phyloP scores from a whole-genome alignment of 2,888 invertebrate species.

The Agonopterix subpropinquella region DNA sequence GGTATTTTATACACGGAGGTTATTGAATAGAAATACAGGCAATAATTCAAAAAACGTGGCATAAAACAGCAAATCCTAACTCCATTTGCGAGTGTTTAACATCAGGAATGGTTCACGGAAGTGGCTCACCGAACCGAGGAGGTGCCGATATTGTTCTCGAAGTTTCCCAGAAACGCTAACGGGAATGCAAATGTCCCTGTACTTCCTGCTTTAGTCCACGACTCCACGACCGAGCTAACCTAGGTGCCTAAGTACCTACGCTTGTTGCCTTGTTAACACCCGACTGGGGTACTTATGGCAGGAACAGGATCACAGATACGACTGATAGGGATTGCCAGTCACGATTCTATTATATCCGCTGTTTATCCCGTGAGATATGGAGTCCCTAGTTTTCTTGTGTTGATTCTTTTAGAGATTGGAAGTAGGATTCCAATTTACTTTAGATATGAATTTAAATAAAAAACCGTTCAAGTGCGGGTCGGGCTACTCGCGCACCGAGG shows the following conservation, averaged over 20 bases:
- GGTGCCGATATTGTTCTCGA: constrained; percentile 50
- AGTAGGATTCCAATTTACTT: not conserved
- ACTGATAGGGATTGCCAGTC: constrained; percentile 58
- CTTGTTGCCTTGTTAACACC: constrained; percentile 13
- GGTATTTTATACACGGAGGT: no score
- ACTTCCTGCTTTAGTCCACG: constrained; percentile 42
- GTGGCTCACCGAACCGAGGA: constrained; percentile 20
- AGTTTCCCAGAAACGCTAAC: constrained; percentile 53
- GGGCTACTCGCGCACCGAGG: no score
- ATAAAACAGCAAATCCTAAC: no score
- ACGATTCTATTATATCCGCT: constrained; percentile 47
- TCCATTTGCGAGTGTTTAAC: constrained; percentile 13
- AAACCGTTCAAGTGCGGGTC: no score
- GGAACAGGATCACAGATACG: constrained; percentile 41
- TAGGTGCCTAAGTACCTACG: constrained; percentile 3
- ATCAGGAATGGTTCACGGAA: constrained; percentile 36
- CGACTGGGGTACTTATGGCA: constrained; percentile 4
- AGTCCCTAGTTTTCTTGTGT: constrained; percentile 22
- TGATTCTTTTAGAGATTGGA: constrained; percentile 6
- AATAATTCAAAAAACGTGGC: no score
- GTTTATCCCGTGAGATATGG: constrained; percentile 38
- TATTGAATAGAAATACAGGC: no score
- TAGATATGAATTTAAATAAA: no score
- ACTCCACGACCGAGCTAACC: not conserved
- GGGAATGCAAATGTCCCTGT: constrained; percentile 58